phyloP scores from a whole-genome alignment of 2,797 vertebrate genomes.

The Sphaeramia orbicularis region DNA sequence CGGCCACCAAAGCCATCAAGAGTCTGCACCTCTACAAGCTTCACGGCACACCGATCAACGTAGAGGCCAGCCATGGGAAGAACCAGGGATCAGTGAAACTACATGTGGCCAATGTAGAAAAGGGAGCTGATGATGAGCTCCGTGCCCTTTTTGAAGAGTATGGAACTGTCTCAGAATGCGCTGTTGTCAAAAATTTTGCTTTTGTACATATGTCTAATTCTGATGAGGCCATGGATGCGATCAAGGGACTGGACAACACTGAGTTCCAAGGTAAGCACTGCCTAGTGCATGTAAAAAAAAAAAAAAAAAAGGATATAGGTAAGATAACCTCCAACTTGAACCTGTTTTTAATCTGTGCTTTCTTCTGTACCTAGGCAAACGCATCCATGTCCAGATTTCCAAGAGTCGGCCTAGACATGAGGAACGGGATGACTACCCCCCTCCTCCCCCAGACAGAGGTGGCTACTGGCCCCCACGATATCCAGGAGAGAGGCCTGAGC shows the following conservation, averaged over 20 bases:
- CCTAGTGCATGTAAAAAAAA: no score
- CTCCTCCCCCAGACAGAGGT: constrained; percentile 75
- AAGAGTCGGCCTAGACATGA: constrained; percentile 91
- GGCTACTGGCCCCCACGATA: constrained; percentile 79
- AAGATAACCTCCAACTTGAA: no score
- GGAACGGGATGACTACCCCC: constrained; percentile 86
- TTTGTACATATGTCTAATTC: constrained; percentile 87
- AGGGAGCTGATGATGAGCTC: constrained; percentile 81
- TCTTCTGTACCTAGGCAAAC: constrained; percentile 86
- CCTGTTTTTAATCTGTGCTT: no score
- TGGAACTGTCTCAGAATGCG: constrained; percentile 83
- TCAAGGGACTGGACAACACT: constrained; percentile 84
- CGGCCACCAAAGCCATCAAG: constrained; percentile 85
- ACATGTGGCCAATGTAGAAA: constrained; percentile 87
- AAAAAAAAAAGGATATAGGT: neutral
- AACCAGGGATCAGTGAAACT: constrained; percentile 86
- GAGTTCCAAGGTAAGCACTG: constrained; percentile 88
- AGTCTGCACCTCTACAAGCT: constrained; percentile 83
- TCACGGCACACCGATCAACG: constrained; percentile 85
- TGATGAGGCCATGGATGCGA: constrained; percentile 87
- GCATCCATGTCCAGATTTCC: constrained; percentile 95
- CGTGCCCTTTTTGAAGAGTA: constrained; percentile 85
- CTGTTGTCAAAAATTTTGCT: constrained; percentile 87
- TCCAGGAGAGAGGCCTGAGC: constrained; percentile 75
- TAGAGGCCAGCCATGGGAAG: constrained; percentile 85